Evolutionary conservation across 2,113 vertebrate genomes (phyloP), one percentile per base, ranked within the genome.

Genomic region (Periophthalmodon schlosseri): DNA sequence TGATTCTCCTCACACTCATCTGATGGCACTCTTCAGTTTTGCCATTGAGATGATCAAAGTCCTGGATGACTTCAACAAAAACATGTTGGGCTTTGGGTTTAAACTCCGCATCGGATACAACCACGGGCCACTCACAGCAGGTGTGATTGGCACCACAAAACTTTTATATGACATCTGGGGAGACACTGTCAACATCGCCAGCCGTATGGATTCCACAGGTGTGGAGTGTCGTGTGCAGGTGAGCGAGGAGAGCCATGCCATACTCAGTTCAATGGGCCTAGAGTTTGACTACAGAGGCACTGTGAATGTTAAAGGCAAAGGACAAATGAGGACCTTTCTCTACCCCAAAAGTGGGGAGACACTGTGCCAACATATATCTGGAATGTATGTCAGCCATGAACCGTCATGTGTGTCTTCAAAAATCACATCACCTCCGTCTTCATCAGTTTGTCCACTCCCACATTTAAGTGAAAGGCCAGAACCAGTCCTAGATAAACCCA

Each of bases 311-410:
- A 99, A 99, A 88, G 98, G 98, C 15, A 99, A 99, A 67, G 98
- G 98, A 60, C 96, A 99, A 90, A 99, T 99, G 98, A 98, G 98
- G 95, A 99, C 98, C 89, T 99, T 96, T 91, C 94, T 99, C 1
- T 99, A 94, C 89, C 98, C 97, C 21, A 96, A 95, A 87, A 96
- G 96, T 91, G 93, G 83, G 65, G 95, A 96, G 87, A 94, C 88
- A 0, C 67, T 77, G 61, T 93, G 91, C 0, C 95, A 95, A 63
- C 96, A 96, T 83, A 92, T 92, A 90, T 82, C 90, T 65, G 96
- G 96, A 90, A 94, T 94, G 78, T 95, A 93, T 5, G 92, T 93
- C 80, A 94, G 93, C 89, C 94, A 94, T 0, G 94, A 94, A 73
- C 92, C 93, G 18, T 95, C 93, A 44, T 93, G 94, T 0, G 88